Evolutionary conservation across 2,797 vertebrate species (phyloP).

Genomic region (Propithecus perrieri): DNA sequence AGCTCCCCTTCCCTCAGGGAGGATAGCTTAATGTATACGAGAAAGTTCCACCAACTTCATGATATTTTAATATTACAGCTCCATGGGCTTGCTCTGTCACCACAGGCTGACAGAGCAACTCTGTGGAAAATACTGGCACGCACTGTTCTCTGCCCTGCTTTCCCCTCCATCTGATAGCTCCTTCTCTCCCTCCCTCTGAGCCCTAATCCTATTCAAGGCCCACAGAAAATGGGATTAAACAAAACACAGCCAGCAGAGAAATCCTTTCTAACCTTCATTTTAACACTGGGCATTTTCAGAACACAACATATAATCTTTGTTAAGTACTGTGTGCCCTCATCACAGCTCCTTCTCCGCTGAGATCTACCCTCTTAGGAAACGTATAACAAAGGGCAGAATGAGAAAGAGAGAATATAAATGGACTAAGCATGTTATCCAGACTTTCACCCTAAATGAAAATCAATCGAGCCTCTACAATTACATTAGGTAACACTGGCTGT

Average conservation of each 20-base stretch:
- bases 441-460: conserved; percentile 2
- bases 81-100: background rate
- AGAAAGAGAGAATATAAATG: background rate
- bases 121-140: background rate
- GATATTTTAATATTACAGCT: background rate
- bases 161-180: background rate
- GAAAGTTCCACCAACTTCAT: background rate
- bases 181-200: background rate
- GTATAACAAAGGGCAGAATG: background rate
- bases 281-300: conserved; percentile 35
- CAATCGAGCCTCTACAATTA: background rate
- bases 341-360: background rate
- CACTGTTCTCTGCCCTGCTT: background rate
- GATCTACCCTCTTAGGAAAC: conserved; percentile 27
- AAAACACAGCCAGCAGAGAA: conserved; percentile 49
- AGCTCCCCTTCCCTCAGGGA: background rate
- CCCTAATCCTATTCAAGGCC: conserved; percentile 55
- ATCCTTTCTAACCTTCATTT: conserved; percentile 54
- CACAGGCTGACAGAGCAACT: background rate
- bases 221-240: conserved; percentile 60
- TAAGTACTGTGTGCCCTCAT: background rate
- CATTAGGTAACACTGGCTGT: background rate
- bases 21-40: background rate
- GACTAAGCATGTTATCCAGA: background rate
- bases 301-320: conserved; percentile 18